These are phyloP conservation scores for Philereme transversata DNA, from an alignment of 2,888 invertebrate genomes.

Conservation along the genomic window DNA sequence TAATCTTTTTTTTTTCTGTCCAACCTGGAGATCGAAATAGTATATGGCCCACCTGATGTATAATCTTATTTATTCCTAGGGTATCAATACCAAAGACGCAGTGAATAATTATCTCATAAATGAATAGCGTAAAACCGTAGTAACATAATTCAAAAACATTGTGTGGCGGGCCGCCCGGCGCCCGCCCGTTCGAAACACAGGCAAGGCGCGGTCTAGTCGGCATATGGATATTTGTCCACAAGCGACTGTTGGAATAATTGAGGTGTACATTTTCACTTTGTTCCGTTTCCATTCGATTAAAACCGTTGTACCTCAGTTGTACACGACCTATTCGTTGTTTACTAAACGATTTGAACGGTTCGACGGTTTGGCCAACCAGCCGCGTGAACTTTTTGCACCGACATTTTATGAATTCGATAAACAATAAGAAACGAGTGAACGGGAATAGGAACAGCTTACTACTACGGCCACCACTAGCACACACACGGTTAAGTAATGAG, in stretches of 20 bases:
- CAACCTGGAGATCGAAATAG: no score
- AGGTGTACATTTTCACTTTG: slow-evolving; percentile 84
- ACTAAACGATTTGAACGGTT: slow-evolving; percentile 83
- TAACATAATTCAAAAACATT: slow-evolving; percentile 29
- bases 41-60: no score
- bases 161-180: slow-evolving; percentile 2
- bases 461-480: no score
- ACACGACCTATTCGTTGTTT: slow-evolving; percentile 80
- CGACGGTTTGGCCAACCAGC: slow-evolving; percentile 70
- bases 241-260: slow-evolving; percentile 79
- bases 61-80: no score
- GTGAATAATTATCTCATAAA: slow-evolving; percentile 1
- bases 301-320: slow-evolving; percentile 81
- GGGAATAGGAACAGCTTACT: slow-evolving; percentile 20
- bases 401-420: slow-evolving; percentile 45
- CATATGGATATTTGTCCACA: slow-evolving; percentile 76
- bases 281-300: slow-evolving; percentile 84
- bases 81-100: not conserved
- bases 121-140: slow-evolving; percentile 9
- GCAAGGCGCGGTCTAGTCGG: slow-evolving; percentile 57
- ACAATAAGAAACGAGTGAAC: slow-evolving; percentile 38
- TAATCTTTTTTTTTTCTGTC: no score
- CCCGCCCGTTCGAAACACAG: slow-evolving; percentile 48
- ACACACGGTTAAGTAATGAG: slow-evolving; percentile 24
- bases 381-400: slow-evolving; percentile 57